Percentiles rank a stretch among this genome's conserved stretches.
These are phyloP conservation scores for Pyrgilauda ruficollis DNA, from an alignment of 2,113 vertebrate species.

Conservation along the genomic window DNA sequence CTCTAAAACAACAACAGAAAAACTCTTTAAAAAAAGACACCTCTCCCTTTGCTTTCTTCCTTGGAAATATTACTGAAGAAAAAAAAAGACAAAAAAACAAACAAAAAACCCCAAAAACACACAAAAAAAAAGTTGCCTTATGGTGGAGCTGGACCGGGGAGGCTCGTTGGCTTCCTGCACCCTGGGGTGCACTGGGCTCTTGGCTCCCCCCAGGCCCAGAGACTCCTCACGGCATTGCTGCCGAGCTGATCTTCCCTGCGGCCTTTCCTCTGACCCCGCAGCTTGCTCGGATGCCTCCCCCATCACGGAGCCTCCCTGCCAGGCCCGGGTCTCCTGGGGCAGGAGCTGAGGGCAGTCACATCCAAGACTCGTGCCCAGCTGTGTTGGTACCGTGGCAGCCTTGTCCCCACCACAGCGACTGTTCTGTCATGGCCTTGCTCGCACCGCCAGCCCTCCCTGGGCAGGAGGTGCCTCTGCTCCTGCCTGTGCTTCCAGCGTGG, in stretches of 20 bases:
- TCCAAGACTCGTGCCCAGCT: slow-evolving; percentile 12
- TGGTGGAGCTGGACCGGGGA: slow-evolving; percentile 71
- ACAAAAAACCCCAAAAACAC: not conserved
- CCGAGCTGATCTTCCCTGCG: slow-evolving; percentile 9
- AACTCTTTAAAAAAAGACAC: slow-evolving; percentile 55
- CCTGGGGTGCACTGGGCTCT: not conserved
- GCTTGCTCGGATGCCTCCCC: not conserved
- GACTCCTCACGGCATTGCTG: slow-evolving; percentile 34
- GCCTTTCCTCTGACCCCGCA: not conserved
- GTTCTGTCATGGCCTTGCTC: not conserved
- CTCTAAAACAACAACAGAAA: not conserved
- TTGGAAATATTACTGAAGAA: slow-evolving; percentile 75
- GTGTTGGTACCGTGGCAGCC: not conserved
- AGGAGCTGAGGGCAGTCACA: not conserved
- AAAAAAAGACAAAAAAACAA: not conserved
- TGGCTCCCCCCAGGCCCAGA: not conserved
- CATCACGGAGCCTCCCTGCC: rapidly evolving
- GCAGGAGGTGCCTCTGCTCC: not conserved
- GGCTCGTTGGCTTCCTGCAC: not conserved
- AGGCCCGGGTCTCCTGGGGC: not conserved
- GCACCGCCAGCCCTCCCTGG: not conserved
- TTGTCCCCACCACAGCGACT: not conserved
- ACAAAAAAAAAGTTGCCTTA: slow-evolving; percentile 79
- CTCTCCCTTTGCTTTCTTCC: slow-evolving; percentile 75
- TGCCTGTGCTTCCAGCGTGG: not conserved